A percentile compares a stretch with the other conserved stretches of the same genome.
Conservation (phyloP, 2,888 invertebrate species). For the Dione vanillae region DNA sequence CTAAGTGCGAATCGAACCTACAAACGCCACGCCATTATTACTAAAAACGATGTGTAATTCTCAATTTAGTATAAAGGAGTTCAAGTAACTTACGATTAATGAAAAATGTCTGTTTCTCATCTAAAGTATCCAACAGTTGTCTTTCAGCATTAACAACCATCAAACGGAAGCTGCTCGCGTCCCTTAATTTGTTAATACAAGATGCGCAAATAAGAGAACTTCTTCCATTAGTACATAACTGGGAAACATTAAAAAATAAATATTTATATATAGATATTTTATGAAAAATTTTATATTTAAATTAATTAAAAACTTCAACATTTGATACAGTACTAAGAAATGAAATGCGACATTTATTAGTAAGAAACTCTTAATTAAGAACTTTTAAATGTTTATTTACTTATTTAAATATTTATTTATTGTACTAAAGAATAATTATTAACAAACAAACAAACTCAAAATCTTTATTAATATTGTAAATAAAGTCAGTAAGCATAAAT, state of each 20-base stretch:
- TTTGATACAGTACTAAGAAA: too few relatives aligned
- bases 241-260: constrained; percentile 38
- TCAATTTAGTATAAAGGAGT: background rate
- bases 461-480: background rate
- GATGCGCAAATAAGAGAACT: constrained; percentile 59
- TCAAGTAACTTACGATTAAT: constrained; percentile 56
- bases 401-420: too few relatives aligned
- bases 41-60: too few relatives aligned
- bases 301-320: too few relatives aligned
- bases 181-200: constrained; percentile 60
- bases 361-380: too few relatives aligned
- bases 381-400: too few relatives aligned
- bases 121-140: constrained; percentile 53
- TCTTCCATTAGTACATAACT: constrained; percentile 60
- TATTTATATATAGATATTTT: too few relatives aligned
- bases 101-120: constrained; percentile 57
- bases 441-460: background rate
- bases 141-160: constrained; percentile 62
- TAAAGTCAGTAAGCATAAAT: background rate
- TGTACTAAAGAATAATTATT: too few relatives aligned
- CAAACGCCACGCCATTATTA: too few relatives aligned
- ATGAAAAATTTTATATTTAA: too few relatives aligned
- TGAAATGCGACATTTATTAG: background rate
- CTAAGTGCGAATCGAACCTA: too few relatives aligned
- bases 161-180: constrained; percentile 62